Evolutionary conservation across 2,888 invertebrate genomes (phyloP).

Genomic region (Pseudanteris insignis): DNA sequence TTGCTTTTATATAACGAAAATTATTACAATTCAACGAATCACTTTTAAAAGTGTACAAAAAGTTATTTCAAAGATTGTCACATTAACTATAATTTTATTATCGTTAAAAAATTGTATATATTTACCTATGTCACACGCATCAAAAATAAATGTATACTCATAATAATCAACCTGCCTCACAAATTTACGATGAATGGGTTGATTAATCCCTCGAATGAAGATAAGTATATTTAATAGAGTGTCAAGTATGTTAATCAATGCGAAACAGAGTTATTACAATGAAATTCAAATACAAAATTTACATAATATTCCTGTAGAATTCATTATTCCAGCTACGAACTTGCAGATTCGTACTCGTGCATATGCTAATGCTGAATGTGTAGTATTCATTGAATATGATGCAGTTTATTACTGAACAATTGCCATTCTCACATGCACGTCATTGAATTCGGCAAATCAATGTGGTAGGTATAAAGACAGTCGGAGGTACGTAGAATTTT

Average conservation of each 20-base stretch:
- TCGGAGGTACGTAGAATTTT: too few relatives aligned
- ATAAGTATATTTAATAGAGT: conserved; percentile 20
- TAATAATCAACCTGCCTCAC: too few relatives aligned
- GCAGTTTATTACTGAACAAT: conserved; percentile 29
- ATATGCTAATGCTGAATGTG: conserved; percentile 32
- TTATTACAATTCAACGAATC: too few relatives aligned
- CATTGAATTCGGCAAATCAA: conserved; percentile 17
- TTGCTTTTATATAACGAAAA: too few relatives aligned
- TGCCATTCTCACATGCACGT: conserved; percentile 27
- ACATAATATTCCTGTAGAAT: conserved; percentile 26
- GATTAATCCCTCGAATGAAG: conserved; percentile 17
- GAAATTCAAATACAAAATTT: conserved; percentile 22
- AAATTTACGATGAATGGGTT: neutral
- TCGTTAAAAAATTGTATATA: too few relatives aligned
- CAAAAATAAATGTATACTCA: too few relatives aligned
- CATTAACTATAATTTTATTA: too few relatives aligned
- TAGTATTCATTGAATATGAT: conserved; percentile 27
- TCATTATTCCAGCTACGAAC: conserved; percentile 35
- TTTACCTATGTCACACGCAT: too few relatives aligned
- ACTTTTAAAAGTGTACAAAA: too few relatives aligned
- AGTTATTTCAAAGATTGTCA: too few relatives aligned
- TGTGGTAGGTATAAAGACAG: conserved; percentile 10
- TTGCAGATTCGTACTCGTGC: conserved; percentile 27
- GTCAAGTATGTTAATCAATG: conserved; percentile 27
- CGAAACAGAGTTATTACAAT: conserved; percentile 26